A percentile compares a stretch with the other conserved stretches of the same genome.
These are phyloP conservation scores for Dryobota labecula DNA, from an alignment of 2,888 invertebrate genomes.

Conservation along the genomic window DNA sequence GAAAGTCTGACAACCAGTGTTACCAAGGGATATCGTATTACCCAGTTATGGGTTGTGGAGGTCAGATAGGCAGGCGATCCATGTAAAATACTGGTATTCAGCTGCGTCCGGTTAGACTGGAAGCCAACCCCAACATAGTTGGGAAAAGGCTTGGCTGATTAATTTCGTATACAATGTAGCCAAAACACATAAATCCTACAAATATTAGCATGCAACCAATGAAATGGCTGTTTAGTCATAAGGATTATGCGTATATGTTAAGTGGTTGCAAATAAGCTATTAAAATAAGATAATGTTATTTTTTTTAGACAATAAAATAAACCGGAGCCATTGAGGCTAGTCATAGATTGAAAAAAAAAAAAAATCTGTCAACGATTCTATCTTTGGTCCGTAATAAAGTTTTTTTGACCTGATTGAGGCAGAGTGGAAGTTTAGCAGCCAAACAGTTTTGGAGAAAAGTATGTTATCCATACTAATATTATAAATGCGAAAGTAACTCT, in stretches of 20 bases:
- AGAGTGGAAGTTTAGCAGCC: background rate
- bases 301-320: slow-evolving; percentile 29
- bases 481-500: too few relatives aligned
- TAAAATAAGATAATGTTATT: slow-evolving; percentile 35
- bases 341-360: slow-evolving; percentile 32
- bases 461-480: too few relatives aligned
- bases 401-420: slow-evolving; percentile 9
- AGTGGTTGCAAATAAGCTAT: slow-evolving; percentile 49
- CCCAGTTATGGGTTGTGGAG: too few relatives aligned
- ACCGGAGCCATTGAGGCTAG: slow-evolving; percentile 12
- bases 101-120: too few relatives aligned
- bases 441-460: too few relatives aligned
- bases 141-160: too few relatives aligned
- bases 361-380: slow-evolving; percentile 9
- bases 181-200: slow-evolving; percentile 32
- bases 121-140: too few relatives aligned
- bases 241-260: too few relatives aligned
- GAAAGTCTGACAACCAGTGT: too few relatives aligned
- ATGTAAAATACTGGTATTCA: too few relatives aligned
- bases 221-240: slow-evolving; percentile 26
- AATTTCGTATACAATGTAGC: slow-evolving; percentile 19
- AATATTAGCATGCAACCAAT: slow-evolving; percentile 30
- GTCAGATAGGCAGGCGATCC: too few relatives aligned
- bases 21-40: too few relatives aligned
- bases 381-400: slow-evolving; percentile 9